Base-by-base conservation (phyloP, 1,140 invertebrate genomes). In the Drosophila athabasca region DNA sequence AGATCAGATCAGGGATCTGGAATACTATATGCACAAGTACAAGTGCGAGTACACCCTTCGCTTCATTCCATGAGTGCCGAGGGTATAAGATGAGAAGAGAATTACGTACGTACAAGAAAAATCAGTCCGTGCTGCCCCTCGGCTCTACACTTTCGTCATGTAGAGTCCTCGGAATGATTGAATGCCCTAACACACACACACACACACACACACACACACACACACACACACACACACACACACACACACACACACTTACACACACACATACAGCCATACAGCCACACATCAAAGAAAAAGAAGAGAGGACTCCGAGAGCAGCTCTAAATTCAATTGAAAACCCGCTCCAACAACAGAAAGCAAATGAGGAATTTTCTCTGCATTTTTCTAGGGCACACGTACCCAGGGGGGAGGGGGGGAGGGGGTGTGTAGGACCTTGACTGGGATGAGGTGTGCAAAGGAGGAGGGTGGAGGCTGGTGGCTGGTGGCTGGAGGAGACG, bases 291-390 rank as follows among this genome's bases (percentile, higher is more conserved):
- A 4, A 3, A 35, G 29, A 31, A 8, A 6, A 6, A 2, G 26
- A 17, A 26, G 29, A 54, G 50, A 17, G 13, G 1, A 71, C n/a
- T 31, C 8, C 7, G 31, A 44, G 9, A 68, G 49, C 55, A 85
- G 74, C 66, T 87, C 78, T 70, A 87, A 87, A 87, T 87, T 87
- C 82, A 87, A 87, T 87, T 87, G 78, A 65, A 87, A 39, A 5
- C 5, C 24, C 24, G 24, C 29, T 8, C 7, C 35, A 39, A 13
- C 35, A 39, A 39, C 35, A 13, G 35, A 39, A 70, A 74, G 59
- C 62, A 85, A 85, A 88, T 87, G 79, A 87, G 88, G 83, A 82
- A 87, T 87, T 82, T 82, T 72, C 62, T 79, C 62, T 79, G 82
- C 78, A 87, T 71, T 88, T 88, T 88, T 85, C 69, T 75, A 66